Evolutionary conservation across 2,888 invertebrate genomes (phyloP).

Genomic region (Myathropa florea): DNA sequence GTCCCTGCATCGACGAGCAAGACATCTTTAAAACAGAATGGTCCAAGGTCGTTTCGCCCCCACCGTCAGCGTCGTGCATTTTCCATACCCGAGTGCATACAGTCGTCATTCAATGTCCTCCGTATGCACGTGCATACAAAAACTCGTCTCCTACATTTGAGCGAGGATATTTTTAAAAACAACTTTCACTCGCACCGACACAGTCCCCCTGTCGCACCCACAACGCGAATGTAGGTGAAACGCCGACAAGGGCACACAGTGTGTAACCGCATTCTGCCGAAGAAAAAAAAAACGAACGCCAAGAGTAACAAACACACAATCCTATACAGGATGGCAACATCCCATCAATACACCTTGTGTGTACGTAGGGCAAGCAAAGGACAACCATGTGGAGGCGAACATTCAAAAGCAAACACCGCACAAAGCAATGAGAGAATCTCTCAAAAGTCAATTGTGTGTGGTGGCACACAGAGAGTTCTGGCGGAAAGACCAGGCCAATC

Average conservation of each 20-base stretch:
- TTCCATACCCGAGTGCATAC: slow-evolving; percentile 25
- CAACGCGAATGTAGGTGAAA: slow-evolving; percentile 50
- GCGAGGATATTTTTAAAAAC: slow-evolving; percentile 19
- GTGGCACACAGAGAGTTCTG: neutral
- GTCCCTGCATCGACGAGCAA: neutral
- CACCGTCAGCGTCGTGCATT: neutral
- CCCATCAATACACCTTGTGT: neutral
- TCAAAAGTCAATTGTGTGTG: slow-evolving; percentile 51
- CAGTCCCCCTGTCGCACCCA: slow-evolving; percentile 3
- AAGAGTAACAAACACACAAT: neutral
- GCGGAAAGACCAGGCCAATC: neutral
- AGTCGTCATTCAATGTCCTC: slow-evolving; percentile 28
- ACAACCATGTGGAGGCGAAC: slow-evolving; percentile 22
- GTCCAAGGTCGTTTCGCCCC: slow-evolving; percentile 33
- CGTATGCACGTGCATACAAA: slow-evolving; percentile 35
- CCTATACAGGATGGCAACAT: neutral
- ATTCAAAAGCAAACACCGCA: slow-evolving; percentile 24
- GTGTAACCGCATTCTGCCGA: slow-evolving; percentile 47
- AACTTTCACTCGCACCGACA: slow-evolving; percentile 32
- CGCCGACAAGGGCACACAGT: slow-evolving; percentile 52
- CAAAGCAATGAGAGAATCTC: slow-evolving; percentile 49
- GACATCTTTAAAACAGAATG: neutral
- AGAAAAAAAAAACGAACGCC: neutral
- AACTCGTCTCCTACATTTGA: slow-evolving; percentile 23
- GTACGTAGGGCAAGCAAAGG: slow-evolving; percentile 28